A percentile compares a stretch with the other conserved stretches of the same genome.
These are phyloP conservation scores for Rhingia campestris DNA, from an alignment of 2,888 invertebrate genomes.

Conservation along the genomic window DNA sequence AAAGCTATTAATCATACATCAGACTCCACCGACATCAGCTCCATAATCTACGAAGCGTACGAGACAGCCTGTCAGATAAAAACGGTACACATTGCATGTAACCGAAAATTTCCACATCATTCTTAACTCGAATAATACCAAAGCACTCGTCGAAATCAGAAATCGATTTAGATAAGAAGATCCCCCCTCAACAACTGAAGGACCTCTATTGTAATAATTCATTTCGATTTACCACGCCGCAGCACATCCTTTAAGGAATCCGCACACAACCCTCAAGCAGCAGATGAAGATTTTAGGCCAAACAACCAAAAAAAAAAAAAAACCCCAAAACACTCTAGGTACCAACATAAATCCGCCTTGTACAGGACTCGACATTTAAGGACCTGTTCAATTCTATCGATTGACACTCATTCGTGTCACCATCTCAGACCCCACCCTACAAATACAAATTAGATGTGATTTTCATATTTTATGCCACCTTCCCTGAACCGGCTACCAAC, in stretches of 20 bases:
- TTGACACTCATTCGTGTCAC: conserved; percentile 33
- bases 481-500: not conserved
- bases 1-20: conserved; percentile 33
- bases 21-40: not conserved
- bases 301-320: not conserved
- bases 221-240: conserved; percentile 16
- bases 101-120: not conserved
- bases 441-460: conserved; percentile 52
- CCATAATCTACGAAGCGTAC: not conserved
- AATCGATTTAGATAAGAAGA: conserved; percentile 52
- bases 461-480: conserved; percentile 40
- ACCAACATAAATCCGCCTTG: conserved; percentile 1
- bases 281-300: not conserved
- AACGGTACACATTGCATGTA: too few relatives aligned
- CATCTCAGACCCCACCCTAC: conserved; percentile 8
- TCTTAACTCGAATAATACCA: not conserved
- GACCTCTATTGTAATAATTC: conserved; percentile 34
- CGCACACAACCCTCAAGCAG: not conserved
- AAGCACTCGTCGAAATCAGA: conserved; percentile 22
- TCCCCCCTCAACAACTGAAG: not conserved
- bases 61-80: not conserved
- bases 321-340: not conserved
- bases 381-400: conserved; percentile 30
- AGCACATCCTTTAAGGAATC: not conserved
- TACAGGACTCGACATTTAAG: conserved; percentile 10